Evolutionary conservation across 1,140 invertebrate genomes (phyloP).

Genomic region (Nephila pilipes): DNA sequence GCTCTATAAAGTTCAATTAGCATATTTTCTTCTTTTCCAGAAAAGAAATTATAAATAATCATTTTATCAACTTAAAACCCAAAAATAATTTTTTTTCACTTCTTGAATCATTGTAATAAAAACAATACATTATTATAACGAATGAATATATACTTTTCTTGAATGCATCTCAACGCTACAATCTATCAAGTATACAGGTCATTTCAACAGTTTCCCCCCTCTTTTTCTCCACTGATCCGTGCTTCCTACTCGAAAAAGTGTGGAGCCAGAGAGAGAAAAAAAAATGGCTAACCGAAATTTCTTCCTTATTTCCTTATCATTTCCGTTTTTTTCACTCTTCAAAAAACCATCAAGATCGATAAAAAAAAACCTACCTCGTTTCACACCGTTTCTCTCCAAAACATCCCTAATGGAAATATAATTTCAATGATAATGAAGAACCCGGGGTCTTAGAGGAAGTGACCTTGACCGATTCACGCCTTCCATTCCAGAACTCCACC

Average conservation of each 20-base stretch:
- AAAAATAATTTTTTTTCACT: no score
- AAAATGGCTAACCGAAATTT: neutral
- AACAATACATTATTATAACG: no score
- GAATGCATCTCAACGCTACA: neutral
- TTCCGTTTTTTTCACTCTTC: neutral
- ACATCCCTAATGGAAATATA: conserved; percentile 41
- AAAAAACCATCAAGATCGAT: neutral
- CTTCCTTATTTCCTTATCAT: conserved; percentile 10
- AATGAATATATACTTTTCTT: neutral
- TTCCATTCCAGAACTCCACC: neutral
- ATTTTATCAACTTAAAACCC: no score
- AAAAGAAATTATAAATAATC: no score
- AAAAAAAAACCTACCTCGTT: neutral
- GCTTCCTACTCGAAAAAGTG: neutral
- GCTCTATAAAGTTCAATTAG: no score
- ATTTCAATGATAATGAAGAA: neutral
- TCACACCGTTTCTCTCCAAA: conserved; percentile 48
- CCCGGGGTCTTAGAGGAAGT: neutral
- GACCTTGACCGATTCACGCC: neutral
- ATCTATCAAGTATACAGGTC: neutral
- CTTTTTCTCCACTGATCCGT: neutral
- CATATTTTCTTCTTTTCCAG: no score
- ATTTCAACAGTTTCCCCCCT: neutral
- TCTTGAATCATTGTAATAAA: no score
- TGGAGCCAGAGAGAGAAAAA: neutral